Conservation (phyloP, 2,888 invertebrate species). For the Spatulosminthurus flaviceps region DNA sequence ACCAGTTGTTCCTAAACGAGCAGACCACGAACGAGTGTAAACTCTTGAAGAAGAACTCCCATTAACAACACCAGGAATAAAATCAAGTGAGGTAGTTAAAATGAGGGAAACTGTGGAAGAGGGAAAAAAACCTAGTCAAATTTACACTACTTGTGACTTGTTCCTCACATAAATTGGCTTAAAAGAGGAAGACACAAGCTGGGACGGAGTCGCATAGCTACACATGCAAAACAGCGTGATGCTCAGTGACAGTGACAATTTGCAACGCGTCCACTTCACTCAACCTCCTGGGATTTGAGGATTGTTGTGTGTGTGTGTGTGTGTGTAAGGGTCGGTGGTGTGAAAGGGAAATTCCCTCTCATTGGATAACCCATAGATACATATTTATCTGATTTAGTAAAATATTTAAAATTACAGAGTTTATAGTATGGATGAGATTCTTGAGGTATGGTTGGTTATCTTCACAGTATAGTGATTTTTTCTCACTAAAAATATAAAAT, state of each 20-base stretch:
- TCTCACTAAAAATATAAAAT: background rate
- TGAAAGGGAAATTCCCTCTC: slow-evolving; percentile 2
- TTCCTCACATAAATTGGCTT: slow-evolving; percentile 25
- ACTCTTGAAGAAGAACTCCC: slow-evolving; percentile 19
- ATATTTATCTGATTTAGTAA: too few species aligned
- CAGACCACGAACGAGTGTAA: background rate
- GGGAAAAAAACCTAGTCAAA: slow-evolving; percentile 1
- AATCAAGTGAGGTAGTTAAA: slow-evolving; percentile 26
- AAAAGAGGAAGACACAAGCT: slow-evolving; percentile 32
- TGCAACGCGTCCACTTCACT: slow-evolving; percentile 40
- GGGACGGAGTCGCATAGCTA: background rate
- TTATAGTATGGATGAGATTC: too few species aligned
- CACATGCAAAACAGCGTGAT: slow-evolving; percentile 29
- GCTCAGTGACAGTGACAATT: slow-evolving; percentile 41
- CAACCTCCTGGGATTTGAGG: slow-evolving; percentile 34
- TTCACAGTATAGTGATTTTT: background rate
- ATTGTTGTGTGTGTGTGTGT: slow-evolving; percentile 1
- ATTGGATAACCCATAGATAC: background rate
- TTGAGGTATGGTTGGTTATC: background rate
- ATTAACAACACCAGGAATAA: slow-evolving; percentile 27
- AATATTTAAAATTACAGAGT: too few species aligned
- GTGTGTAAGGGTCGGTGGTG: slow-evolving; percentile 36
- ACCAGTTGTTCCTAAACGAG: background rate
- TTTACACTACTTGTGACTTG: background rate
- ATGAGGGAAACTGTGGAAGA: background rate